Evolutionary conservation across 2,113 vertebrate species (phyloP), one percentile per base, ranked within the genome.

Genomic region (Zapornia atra): DNA sequence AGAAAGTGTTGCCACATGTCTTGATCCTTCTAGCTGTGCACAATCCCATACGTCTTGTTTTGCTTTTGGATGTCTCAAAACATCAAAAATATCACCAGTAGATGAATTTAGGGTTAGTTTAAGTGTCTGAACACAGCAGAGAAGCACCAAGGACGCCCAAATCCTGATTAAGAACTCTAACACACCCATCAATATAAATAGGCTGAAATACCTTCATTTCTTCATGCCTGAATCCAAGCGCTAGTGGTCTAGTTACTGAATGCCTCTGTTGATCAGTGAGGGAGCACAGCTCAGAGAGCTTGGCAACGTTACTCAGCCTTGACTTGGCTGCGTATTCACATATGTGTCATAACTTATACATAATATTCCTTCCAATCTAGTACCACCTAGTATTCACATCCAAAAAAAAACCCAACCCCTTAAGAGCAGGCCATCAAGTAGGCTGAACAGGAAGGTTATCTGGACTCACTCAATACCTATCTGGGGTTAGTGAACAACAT

Each of bases 1-100:
- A 82, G 87, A 84, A 96, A 83, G 81, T 83, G 93, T 96, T 96
- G 89, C 94, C 95, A 90, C 88, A 94, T 75, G 91, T 85, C 91
- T 90, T 83, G 68, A 90, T 96, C 70, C 80, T 97, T 86, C 79
- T 56, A 29, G 63, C 93, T 84, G 82, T 56, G 66, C 60, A 80
- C 77, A 73, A 87, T 38, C 34, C 91, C 82, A 44, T 68, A 61
- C 44, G 70, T 50, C 61, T 93, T 64, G 44, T n/a, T 95, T 95
- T 84, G 66, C 6, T 75, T 44, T 6, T 44, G 44, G 44, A 71
- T 51, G 44, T 60, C 88, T 79, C 56, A 69, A 31, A 93, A 46
- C 54, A 46, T 57, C 44, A 51, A 73, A 81, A 31, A 10, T 8
- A 33, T 2, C 5, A 3, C 57, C 72, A 80, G 31, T 34, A 71